A percentile compares a stretch with the other conserved stretches of the same genome.
Evolutionary conservation across 2,113 vertebrate genomes (phyloP).

Genomic region (Chiloscyllium plagiosum): DNA sequence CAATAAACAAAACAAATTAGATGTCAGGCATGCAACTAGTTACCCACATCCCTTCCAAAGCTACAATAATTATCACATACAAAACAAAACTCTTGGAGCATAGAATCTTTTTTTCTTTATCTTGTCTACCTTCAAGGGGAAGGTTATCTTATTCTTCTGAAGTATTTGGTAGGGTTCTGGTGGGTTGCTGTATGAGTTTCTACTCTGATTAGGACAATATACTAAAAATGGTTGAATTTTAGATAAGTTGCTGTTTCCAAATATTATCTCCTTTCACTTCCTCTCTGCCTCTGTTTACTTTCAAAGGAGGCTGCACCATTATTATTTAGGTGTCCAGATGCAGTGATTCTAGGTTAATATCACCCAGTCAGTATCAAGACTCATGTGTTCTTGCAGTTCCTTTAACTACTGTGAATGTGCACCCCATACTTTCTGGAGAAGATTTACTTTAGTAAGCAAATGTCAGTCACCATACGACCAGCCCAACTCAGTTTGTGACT

Average conservation of each 20-base stretch:
- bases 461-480: neutral
- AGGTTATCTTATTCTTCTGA: neutral
- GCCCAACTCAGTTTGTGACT: neutral
- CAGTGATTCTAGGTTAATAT: neutral
- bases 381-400: neutral
- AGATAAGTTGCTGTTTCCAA: neutral
- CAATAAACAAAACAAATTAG: neutral
- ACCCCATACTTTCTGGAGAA: neutral
- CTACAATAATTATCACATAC: neutral
- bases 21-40: neutral
- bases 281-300: neutral
- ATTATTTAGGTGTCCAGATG: neutral
- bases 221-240: neutral
- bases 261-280: neutral
- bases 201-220: neutral
- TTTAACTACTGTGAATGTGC: neutral
- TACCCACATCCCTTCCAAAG: neutral
- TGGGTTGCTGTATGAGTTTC: neutral
- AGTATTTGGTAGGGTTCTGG: neutral
- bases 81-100: neutral
- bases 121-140: neutral
- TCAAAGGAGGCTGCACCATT: neutral
- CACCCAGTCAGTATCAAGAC: neutral
- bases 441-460: no score
- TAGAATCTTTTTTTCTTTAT: neutral